Evolutionary conservation across 2,113 vertebrate genomes (phyloP), one percentile per base, ranked within the genome.

Genomic region (Miniopterus natalensis): DNA sequence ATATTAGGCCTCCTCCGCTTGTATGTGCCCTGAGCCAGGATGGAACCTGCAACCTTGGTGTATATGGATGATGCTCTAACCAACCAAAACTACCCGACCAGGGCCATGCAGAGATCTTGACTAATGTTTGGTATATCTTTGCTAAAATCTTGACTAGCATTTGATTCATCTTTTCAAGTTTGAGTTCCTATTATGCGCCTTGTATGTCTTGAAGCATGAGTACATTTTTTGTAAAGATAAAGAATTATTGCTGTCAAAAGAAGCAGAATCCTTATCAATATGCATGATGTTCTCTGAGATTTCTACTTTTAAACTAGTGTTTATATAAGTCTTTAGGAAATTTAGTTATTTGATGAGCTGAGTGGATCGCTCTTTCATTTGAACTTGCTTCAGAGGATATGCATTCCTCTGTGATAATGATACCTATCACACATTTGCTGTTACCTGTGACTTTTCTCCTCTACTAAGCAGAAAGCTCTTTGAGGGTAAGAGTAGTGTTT

Each of bases 301-400:
- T 96, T 61, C 31, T 95, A 23, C 70, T 96, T 95, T 96, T 93
- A 75, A 98, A 88, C 84, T 96, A 86, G 93, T 96, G 92, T 97
- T 95, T 95, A 71, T 94, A 45, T 73, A 11, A 90, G 42, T 68
- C 57, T 79, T 51, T 84, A 93, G 89, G 90, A 97, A 95, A 83
- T 95, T 75, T 81, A 68, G 65, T 70, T 89, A 70, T 57, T 94
- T n/a, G 47, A 55, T 89, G 47, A 77, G 5, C 81, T 79, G 74
- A 92, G 17, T 73, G 51, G 36, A 70, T 79, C 11, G 49, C 6
- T 55, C 40, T 92, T 95, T 87, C 13, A 79, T 78, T 96, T 95
- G 78, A 95, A 63, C 31, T 83, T 96, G 80, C 55, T 36, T 42
- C 79, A 55, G 75, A 70, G 51, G 80, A 15, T 86, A 20, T 78